Conservation (phyloP, 1,140 invertebrate species). For the Zaprionus kolodkinae region DNA sequence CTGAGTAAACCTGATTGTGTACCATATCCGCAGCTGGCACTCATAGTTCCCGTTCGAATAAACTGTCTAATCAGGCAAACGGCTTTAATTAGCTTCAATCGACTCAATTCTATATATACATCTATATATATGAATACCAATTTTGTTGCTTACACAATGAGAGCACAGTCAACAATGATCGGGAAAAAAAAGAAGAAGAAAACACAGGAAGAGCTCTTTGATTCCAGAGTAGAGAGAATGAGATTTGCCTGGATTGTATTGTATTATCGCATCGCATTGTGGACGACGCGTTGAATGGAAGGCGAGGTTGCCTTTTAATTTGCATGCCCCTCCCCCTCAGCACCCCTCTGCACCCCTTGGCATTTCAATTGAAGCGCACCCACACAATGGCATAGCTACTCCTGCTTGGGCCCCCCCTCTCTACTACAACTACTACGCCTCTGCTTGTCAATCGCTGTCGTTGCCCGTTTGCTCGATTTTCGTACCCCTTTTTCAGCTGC, state of each 20-base stretch:
- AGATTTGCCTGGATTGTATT: slow-evolving; percentile 25
- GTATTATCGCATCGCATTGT: slow-evolving; percentile 25
- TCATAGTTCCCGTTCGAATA: neutral
- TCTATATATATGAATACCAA: neutral
- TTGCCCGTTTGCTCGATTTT: neutral
- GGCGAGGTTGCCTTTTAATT: slow-evolving; percentile 59
- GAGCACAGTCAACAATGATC: neutral
- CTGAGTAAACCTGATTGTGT: too few relatives aligned
- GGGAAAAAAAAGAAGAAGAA: neutral
- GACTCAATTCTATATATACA: neutral
- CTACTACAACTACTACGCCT: neutral
- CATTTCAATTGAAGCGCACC: slow-evolving; percentile 43
- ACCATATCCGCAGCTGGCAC: too few relatives aligned
- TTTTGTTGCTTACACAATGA: neutral
- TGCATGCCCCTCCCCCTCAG: slow-evolving; percentile 38
- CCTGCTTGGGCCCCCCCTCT: neutral
- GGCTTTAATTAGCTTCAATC: neutral
- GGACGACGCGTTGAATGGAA: slow-evolving; percentile 34
- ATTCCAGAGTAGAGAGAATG: neutral
- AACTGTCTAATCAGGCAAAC: neutral
- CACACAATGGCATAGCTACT: slow-evolving; percentile 25
- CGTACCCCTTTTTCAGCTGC: neutral
- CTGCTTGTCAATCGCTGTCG: neutral
- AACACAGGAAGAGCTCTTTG: slow-evolving; percentile 18
- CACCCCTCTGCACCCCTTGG: neutral